phyloP scores from a whole-genome alignment of 2,797 vertebrate genomes.

The Serranus cabrilla region DNA sequence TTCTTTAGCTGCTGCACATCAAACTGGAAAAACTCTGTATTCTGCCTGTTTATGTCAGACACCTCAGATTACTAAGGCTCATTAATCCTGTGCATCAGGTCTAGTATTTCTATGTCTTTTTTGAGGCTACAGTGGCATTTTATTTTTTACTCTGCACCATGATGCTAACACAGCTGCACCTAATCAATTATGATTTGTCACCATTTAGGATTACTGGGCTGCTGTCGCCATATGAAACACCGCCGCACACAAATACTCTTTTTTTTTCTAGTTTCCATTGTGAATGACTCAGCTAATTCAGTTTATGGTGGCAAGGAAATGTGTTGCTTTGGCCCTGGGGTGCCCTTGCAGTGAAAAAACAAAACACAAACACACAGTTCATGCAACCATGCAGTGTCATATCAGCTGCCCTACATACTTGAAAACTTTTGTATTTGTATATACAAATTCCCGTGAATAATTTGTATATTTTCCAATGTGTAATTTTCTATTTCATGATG shows the following conservation, averaged over 20 bases:
- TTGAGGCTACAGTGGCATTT: background rate
- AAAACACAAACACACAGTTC: no score
- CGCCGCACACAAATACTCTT: background rate
- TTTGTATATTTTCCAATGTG: no score
- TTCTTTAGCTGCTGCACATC: background rate
- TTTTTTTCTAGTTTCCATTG: background rate
- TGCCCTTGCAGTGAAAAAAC: no score
- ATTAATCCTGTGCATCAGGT: background rate
- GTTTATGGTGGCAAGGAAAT: no score
- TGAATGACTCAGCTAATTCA: background rate
- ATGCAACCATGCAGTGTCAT: no score
- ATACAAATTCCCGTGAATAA: no score
- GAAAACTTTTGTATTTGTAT: no score
- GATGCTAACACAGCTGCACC: background rate
- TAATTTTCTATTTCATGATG: no score
- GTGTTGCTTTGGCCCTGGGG: no score
- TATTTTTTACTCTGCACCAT: background rate
- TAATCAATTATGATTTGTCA: background rate
- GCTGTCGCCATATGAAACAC: background rate
- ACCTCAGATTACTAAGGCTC: background rate
- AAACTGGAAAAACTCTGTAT: background rate
- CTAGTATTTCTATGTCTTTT: background rate
- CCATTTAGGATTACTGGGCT: no score
- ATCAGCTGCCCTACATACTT: no score
- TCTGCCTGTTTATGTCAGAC: background rate